Percentiles rank a stretch among this genome's conserved stretches.
phyloP scores from a whole-genome alignment of 2,797 vertebrate species.

The Denticeps clupeoides region DNA sequence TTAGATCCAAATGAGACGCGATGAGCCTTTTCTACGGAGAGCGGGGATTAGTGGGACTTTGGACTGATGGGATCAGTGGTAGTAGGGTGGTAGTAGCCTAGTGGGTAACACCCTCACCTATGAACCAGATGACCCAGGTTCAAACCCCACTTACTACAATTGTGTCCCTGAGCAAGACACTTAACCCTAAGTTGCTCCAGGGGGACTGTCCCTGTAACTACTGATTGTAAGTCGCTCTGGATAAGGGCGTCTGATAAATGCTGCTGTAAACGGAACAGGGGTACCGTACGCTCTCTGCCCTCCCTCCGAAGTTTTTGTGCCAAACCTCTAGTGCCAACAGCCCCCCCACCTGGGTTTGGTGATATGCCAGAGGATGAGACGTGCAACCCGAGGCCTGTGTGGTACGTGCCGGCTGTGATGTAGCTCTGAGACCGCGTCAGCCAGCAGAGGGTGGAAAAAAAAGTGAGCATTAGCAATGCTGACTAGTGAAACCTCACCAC shows the following conservation, averaged over 20 bases:
- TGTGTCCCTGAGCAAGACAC: too few species aligned
- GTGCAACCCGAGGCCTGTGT: slow-evolving; percentile 1
- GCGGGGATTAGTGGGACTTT: slow-evolving; percentile 32
- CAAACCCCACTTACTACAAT: too few species aligned
- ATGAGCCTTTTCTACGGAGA: slow-evolving; percentile 26
- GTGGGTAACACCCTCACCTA: too few species aligned
- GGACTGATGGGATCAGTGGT: slow-evolving; percentile 23
- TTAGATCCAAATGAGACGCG: slow-evolving; percentile 38
- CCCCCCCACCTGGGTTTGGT: neutral
- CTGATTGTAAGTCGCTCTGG: neutral
- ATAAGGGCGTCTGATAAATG: slow-evolving; percentile 14
- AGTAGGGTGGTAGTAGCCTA: neutral
- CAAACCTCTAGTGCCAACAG: neutral
- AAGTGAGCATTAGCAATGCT: too few species aligned
- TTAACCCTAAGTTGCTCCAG: too few species aligned
- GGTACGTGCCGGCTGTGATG: slow-evolving; percentile 16
- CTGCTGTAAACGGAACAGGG: slow-evolving; percentile 28
- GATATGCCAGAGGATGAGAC: neutral
- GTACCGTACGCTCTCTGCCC: slow-evolving; percentile 6
- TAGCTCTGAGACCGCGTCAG: slow-evolving; percentile 8
- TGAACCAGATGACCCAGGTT: too few species aligned
- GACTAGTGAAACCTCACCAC: too few species aligned
- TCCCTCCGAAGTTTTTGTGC: neutral
- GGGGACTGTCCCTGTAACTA: neutral
- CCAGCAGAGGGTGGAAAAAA: slow-evolving; percentile 1